phyloP scores from a whole-genome alignment of 2,888 invertebrate species.

The Pteria penguin region DNA sequence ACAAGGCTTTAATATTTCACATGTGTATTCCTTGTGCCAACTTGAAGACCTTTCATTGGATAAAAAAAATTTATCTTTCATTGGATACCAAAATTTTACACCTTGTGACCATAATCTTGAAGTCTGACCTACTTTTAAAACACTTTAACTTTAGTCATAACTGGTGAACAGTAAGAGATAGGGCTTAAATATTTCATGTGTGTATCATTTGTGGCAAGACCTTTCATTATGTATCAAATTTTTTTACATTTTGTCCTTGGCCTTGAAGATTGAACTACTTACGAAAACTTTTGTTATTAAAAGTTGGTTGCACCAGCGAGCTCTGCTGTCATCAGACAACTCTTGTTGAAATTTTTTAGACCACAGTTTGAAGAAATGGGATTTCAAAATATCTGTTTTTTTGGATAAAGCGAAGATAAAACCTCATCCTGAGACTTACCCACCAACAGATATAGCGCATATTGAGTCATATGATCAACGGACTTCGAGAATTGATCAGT shows the following conservation, averaged over 20 bases:
- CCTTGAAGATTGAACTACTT: neutral
- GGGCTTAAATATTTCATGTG: neutral
- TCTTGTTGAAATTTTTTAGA: too few relatives aligned
- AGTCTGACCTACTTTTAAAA: neutral
- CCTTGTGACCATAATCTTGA: neutral
- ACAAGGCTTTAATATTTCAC: neutral
- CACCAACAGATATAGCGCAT: too few relatives aligned
- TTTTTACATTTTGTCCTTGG: neutral
- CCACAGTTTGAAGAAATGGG: too few relatives aligned
- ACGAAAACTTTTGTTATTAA: constrained; percentile 42
- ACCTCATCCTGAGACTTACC: too few relatives aligned
- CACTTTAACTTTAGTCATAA: neutral
- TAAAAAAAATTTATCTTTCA: neutral
- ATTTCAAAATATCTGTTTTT: too few relatives aligned
- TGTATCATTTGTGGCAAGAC: neutral
- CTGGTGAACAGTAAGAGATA: neutral
- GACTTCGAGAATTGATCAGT: too few relatives aligned
- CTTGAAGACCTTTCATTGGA: neutral
- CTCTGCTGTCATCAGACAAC: too few relatives aligned
- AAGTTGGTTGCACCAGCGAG: too few relatives aligned
- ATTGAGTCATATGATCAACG: too few relatives aligned
- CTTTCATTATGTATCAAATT: neutral
- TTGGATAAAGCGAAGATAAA: too few relatives aligned
- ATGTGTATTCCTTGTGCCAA: neutral
- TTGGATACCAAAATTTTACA: neutral